Evolutionary conservation across 1,140 invertebrate species (phyloP).

Genomic region (Danaus plexippus): DNA sequence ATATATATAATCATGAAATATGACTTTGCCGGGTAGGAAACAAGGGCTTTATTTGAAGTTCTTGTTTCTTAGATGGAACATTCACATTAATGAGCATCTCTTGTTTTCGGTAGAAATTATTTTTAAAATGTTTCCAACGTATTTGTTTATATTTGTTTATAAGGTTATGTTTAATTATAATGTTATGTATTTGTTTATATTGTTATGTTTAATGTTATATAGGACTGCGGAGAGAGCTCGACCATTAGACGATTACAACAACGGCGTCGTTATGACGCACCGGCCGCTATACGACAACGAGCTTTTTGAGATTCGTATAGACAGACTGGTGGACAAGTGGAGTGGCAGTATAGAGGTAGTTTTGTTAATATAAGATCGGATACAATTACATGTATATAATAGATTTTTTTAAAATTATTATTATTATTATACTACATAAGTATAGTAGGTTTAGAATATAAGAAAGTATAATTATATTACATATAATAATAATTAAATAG

Average conservation of each 20-base stretch:
- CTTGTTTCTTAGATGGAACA: no score
- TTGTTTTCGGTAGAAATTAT: conserved; percentile 1
- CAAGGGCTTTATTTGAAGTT: no score
- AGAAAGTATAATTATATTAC: no score
- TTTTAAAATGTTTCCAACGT: conserved; percentile 2
- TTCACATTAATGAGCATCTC: no score
- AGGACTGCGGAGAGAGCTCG: conserved; percentile 88
- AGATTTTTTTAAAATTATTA: neutral
- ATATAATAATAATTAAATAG: no score
- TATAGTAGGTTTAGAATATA: no score
- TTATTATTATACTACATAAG: no score
- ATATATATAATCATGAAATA: no score
- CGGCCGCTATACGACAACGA: conserved; percentile 89
- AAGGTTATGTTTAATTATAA: neutral
- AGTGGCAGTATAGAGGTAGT: conserved; percentile 88
- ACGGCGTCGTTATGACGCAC: conserved; percentile 94
- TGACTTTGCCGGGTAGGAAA: no score
- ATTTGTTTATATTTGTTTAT: neutral
- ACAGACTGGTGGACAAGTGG: conserved; percentile 92
- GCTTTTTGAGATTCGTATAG: conserved; percentile 94
- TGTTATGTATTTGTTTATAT: neutral
- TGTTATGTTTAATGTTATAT: conserved; percentile 3
- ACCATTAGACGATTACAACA: conserved; percentile 95
- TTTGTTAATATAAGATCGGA: conserved; percentile 1
- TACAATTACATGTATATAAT: neutral